phyloP scores from a whole-genome alignment of 1,140 invertebrate species.

The Panagrolaimus sp. region DNA sequence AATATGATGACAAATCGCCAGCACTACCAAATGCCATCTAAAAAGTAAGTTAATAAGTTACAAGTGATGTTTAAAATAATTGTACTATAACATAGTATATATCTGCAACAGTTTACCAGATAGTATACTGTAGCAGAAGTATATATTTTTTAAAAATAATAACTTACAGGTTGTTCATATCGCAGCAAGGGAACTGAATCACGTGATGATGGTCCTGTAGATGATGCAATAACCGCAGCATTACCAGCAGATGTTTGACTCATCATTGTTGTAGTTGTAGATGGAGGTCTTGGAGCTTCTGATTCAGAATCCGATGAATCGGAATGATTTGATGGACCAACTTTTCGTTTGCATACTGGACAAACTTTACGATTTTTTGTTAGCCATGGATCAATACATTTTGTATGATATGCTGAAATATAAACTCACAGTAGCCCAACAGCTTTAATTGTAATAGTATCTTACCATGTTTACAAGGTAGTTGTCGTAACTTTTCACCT shows the following conservation, averaged over 20 bases:
- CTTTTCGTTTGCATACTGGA: slow-evolving; percentile 92
- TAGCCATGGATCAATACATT: slow-evolving; percentile 97
- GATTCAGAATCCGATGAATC: slow-evolving; percentile 45
- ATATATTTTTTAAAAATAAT: too few species aligned
- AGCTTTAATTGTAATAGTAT: too few species aligned
- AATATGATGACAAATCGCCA: too few species aligned
- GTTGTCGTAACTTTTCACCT: slow-evolving; percentile 82
- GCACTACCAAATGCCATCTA: too few species aligned
- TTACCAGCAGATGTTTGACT: background rate
- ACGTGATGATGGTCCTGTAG: background rate
- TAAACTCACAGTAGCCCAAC: too few species aligned
- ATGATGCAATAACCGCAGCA: background rate
- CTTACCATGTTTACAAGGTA: slow-evolving; percentile 91
- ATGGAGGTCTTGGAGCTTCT: background rate
- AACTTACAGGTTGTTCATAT: background rate
- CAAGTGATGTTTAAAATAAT: too few species aligned
- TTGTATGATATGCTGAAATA: slow-evolving; percentile 94
- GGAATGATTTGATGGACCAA: slow-evolving; percentile 63
- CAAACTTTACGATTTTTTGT: slow-evolving; percentile 89
- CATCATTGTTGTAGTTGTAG: background rate
- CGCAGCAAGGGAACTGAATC: background rate
- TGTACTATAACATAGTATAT: too few species aligned
- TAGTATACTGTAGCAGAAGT: too few species aligned
- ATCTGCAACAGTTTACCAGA: too few species aligned
- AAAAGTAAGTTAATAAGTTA: too few species aligned